Percentiles rank a stretch among this genome's conserved stretches.
These are phyloP conservation scores for Epinephelus coioides DNA, from an alignment of 2,797 vertebrate species.

Conservation along the genomic window DNA sequence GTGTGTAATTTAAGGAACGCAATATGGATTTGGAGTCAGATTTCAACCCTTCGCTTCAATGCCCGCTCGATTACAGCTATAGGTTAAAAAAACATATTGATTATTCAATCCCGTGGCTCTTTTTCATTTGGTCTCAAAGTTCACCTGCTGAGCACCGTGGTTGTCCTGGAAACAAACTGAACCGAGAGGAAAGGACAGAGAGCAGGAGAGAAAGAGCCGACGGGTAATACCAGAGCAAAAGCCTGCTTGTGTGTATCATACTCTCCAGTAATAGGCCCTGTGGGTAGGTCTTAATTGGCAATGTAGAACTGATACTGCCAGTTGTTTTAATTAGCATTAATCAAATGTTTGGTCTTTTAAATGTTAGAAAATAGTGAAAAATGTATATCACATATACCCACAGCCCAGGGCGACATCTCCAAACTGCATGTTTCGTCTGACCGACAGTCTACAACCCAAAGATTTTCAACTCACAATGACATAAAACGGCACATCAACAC, in stretches of 20 bases:
- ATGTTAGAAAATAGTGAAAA: not conserved
- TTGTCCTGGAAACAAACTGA: slow-evolving; percentile 71
- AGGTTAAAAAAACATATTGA: slow-evolving; percentile 67
- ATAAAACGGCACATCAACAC: not conserved
- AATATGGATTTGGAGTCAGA: not conserved
- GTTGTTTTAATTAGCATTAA: not conserved
- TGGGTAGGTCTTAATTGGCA: not conserved
- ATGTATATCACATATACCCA: not conserved
- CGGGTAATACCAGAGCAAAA: slow-evolving; percentile 19
- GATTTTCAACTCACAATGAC: not conserved
- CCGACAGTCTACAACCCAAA: slow-evolving; percentile 5
- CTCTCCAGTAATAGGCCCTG: not conserved
- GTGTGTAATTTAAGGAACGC: not conserved
- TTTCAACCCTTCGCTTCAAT: slow-evolving; percentile 4
- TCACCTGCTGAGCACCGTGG: slow-evolving; percentile 68
- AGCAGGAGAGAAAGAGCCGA: slow-evolving; percentile 16
- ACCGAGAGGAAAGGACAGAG: not conserved
- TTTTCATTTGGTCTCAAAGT: slow-evolving; percentile 82
- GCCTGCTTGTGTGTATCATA: not conserved
- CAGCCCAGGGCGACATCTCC: not conserved
- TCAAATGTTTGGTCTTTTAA: not conserved
- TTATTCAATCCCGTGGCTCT: slow-evolving; percentile 29
- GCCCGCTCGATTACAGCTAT: not conserved
- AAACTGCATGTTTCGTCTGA: not conserved
- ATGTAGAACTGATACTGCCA: not conserved